phyloP scores from a whole-genome alignment of 2,113 vertebrate species.

The Picathartes gymnocephalus region DNA sequence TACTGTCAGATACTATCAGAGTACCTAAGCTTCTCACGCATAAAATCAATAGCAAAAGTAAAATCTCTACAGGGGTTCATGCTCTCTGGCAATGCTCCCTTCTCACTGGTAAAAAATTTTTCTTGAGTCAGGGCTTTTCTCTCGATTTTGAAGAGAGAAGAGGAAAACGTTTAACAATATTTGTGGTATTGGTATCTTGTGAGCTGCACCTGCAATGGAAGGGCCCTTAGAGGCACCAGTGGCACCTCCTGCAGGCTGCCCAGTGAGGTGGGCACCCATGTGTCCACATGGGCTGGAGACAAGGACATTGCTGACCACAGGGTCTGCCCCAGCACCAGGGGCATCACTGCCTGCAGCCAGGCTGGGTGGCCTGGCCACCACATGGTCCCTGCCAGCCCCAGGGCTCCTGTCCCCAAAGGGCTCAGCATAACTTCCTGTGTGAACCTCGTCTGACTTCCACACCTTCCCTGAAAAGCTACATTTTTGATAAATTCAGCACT shows the following conservation, averaged over 20 bases:
- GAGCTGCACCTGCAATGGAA: accelerated
- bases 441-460: background rate
- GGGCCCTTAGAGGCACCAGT: accelerated
- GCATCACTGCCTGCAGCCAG: accelerated
- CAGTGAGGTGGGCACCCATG: accelerated
- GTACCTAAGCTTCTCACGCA: constrained; percentile 26
- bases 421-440: background rate
- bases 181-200: background rate
- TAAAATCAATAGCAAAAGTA: constrained; percentile 57
- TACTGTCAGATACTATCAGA: constrained; percentile 35
- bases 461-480: background rate
- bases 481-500: background rate
- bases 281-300: accelerated
- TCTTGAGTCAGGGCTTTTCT: constrained; percentile 15
- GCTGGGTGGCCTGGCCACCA: background rate
- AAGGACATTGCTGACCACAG: accelerated
- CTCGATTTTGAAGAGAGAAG: background rate
- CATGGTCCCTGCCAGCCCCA: accelerated
- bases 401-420: background rate
- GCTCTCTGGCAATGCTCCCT: constrained; percentile 23
- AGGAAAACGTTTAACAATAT: background rate
- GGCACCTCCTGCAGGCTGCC: background rate
- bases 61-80: constrained; percentile 42
- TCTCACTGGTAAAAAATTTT: background rate
- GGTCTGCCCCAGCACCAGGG: accelerated